Percentiles rank a stretch among this genome's conserved stretches.
phyloP scores from a whole-genome alignment of 2,797 vertebrate species.

The Silurus lanzhouensis region DNA sequence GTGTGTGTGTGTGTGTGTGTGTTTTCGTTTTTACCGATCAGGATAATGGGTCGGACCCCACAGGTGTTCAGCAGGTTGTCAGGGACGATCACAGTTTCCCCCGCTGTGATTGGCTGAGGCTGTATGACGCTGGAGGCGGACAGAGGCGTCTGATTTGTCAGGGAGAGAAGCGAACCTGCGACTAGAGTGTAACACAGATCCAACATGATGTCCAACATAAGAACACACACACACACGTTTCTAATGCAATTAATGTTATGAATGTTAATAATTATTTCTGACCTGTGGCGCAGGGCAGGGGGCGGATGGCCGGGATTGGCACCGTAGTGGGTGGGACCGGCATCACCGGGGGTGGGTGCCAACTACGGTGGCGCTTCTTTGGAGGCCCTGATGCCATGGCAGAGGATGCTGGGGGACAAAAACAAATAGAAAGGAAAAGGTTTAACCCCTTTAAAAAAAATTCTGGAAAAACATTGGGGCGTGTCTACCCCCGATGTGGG shows the following conservation, averaged over 20 bases:
- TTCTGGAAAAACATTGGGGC: neutral
- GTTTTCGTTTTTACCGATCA: constrained; percentile 84
- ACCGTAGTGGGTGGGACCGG: constrained; percentile 78
- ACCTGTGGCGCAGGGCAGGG: constrained; percentile 84
- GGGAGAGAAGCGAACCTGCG: constrained; percentile 81
- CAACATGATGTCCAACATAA: neutral
- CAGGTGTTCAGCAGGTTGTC: constrained; percentile 94
- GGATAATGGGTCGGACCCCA: constrained; percentile 93
- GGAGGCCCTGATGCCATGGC: constrained; percentile 90
- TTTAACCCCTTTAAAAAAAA: too few relatives aligned
- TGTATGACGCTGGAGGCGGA: constrained; percentile 86
- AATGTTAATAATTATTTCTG: constrained; percentile 12
- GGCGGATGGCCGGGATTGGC: constrained; percentile 83
- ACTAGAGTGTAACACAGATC: neutral
- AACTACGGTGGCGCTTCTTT: constrained; percentile 96
- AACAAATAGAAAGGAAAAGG: neutral
- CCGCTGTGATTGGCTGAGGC: constrained; percentile 90
- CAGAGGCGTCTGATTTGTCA: constrained; percentile 79
- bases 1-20: too few relatives aligned
- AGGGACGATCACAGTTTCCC: constrained; percentile 94
- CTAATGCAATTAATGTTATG: neutral
- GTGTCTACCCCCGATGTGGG: neutral
- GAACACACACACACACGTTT: neutral
- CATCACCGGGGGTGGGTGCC: constrained; percentile 84
- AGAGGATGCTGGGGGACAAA: constrained; percentile 62